Percentiles rank a stretch among this genome's conserved stretches.
phyloP scores from a whole-genome alignment of 2,888 invertebrate genomes.

The Apocheima hispidaria region DNA sequence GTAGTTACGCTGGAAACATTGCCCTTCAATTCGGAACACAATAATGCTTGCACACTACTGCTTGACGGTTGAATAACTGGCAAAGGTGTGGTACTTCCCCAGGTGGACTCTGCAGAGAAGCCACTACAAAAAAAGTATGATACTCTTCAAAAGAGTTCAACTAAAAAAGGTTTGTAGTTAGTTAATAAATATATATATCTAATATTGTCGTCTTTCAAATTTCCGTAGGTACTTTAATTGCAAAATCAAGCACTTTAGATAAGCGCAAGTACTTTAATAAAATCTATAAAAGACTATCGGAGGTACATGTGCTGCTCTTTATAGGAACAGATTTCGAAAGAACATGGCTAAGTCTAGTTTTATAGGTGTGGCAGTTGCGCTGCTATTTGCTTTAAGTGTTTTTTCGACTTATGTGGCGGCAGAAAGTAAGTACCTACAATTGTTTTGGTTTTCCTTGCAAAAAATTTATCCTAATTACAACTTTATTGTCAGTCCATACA shows the following conservation, averaged over 20 bases:
- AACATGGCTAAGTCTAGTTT: slow-evolving; percentile 15
- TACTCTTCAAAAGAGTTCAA: too few species aligned
- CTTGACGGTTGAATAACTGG: too few species aligned
- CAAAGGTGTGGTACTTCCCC: too few species aligned
- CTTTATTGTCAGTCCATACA: too few species aligned
- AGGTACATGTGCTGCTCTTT: not conserved
- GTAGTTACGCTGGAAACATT: too few species aligned
- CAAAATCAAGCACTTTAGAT: slow-evolving; percentile 26
- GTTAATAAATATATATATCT: not conserved
- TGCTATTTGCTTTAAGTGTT: slow-evolving; percentile 5
- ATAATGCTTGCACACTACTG: too few species aligned
- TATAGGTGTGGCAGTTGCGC: slow-evolving; percentile 2
- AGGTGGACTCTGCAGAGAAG: too few species aligned
- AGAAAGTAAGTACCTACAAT: slow-evolving; percentile 25
- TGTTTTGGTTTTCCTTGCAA: not conserved
- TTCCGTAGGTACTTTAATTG: not conserved
- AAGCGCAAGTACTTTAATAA: slow-evolving; percentile 16
- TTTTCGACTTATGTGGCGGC: slow-evolving; percentile 6
- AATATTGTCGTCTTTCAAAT: not conserved
- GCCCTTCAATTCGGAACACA: too few species aligned
- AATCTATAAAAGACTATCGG: slow-evolving; percentile 13
- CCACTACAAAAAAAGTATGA: too few species aligned
- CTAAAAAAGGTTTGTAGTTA: too few species aligned
- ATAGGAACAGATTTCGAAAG: not conserved
- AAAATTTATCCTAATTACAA: too few species aligned